Base-by-base conservation (phyloP, 2,113 vertebrate genomes). In the Raja brachyura region DNA sequence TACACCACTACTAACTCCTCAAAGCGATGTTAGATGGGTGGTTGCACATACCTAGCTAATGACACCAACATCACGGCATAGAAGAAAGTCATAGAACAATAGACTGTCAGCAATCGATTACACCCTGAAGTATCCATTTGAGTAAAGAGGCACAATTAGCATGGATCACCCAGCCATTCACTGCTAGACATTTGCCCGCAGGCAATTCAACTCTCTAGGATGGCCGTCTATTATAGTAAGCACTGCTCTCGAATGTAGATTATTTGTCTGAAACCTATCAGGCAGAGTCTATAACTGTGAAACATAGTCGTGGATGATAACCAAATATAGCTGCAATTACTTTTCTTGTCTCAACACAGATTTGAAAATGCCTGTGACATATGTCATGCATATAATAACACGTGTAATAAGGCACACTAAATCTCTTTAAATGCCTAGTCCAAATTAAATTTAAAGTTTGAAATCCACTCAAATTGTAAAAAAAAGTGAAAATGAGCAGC, bases 261-360 rank as follows among this genome's bases (percentile, higher is more conserved):
- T 86, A 86, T 86, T 86, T 61, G 25, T 28, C 20, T 81, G 39
- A 22, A 54, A 54, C 18, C 20, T 4, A 7, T 56, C 48, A 81
- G 48, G 78, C 78, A 81, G 48, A 14, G 13, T 86, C 56, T 88
- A n/a, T 63, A n/a, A 88, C 59, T 63, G 31, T 88, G 83, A 86
- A 86, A 31, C 83, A 25, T 63, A 18, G n/a, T 31, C 14, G 63
- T 85, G 56, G 59, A 14, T 85, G 56, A n/a, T 85, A n/a, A 0
- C 59, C 20, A 18, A 31, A 63, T 88, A 31, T 66, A 88, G 14
- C 16, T 63, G 83, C 31, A 66, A 66, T 31, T 5, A n/a, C 4
- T 54, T 25, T 81, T 7, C 6, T 56, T 54, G 48, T 63, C 59
- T 88, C 59, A 86, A 59, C 25, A 28, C 28, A 28, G 81, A 16